Evolutionary conservation across 2,797 vertebrate genomes (phyloP).

Genomic region (Lutjanus campechanus): DNA sequence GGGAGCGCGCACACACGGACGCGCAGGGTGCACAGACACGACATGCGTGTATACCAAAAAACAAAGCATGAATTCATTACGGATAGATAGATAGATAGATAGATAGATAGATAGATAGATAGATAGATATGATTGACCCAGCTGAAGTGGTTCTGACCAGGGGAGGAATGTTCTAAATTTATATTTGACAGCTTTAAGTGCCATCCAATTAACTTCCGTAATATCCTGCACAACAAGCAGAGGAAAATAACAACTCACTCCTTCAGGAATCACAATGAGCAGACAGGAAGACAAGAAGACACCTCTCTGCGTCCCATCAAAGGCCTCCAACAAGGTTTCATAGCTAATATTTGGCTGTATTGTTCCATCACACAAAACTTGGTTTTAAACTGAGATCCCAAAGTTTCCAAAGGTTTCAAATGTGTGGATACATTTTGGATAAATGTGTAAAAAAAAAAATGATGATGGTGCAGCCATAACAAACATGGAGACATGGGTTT

Average conservation of each 20-base stretch:
- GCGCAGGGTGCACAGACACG: constrained; percentile 19
- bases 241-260: not conserved
- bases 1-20: constrained; percentile 13
- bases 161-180: constrained; percentile 31
- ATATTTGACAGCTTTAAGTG: constrained; percentile 48
- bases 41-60: constrained; percentile 31
- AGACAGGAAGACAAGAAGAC: not conserved
- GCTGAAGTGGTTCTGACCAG: constrained; percentile 47
- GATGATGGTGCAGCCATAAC: not conserved
- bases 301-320: not conserved
- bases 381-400: not conserved
- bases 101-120: constrained; percentile 19
- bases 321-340: not conserved
- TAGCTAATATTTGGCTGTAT: not conserved
- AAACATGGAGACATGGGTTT: not conserved
- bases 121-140: constrained; percentile 30
- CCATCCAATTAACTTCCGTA: constrained; percentile 50
- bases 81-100: constrained; percentile 32
- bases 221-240: constrained; percentile 14
- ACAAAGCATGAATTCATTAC: constrained; percentile 36
- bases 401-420: not conserved
- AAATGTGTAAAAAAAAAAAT: not conserved
- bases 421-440: not conserved
- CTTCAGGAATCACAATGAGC: not conserved
- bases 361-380: not conserved